phyloP scores from a whole-genome alignment of 2,888 invertebrate species.

The Corbicula japonica region DNA sequence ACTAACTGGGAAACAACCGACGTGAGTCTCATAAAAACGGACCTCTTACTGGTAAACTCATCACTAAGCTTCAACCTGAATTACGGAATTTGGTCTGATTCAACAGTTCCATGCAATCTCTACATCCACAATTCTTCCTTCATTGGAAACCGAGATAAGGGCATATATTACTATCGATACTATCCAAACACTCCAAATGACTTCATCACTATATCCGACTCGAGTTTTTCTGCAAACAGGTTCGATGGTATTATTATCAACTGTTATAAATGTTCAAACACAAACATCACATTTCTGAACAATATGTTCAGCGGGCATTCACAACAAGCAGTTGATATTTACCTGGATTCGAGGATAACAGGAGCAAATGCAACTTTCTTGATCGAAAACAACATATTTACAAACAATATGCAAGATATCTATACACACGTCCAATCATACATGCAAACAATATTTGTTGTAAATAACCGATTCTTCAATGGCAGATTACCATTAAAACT shows the following conservation, averaged over 20 bases:
- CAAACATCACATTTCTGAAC: too few relatives aligned
- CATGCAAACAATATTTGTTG: too few relatives aligned
- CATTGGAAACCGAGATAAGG: conserved; percentile 4
- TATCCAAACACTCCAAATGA: neutral
- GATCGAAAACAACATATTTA: too few relatives aligned
- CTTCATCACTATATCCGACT: neutral
- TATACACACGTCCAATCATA: too few relatives aligned
- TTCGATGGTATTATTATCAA: neutral
- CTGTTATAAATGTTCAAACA: too few relatives aligned
- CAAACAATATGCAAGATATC: too few relatives aligned
- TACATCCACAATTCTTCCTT: conserved; percentile 1
- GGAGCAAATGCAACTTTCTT: too few relatives aligned
- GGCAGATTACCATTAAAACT: too few relatives aligned
- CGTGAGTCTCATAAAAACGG: neutral
- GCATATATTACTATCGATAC: conserved; percentile 4
- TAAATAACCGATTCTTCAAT: too few relatives aligned
- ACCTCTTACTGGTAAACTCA: neutral
- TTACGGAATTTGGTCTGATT: neutral
- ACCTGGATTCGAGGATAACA: too few relatives aligned
- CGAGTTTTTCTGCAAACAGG: neutral
- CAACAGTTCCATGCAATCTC: neutral
- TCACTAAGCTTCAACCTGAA: neutral
- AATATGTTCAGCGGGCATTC: too few relatives aligned
- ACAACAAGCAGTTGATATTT: too few relatives aligned
- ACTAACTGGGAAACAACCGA: conserved; percentile 1